Percentiles rank a stretch among this genome's conserved stretches.
Conservation (phyloP, 53 echinoderm and acorn worm genomes). For the Arbacia lixula region DNA sequence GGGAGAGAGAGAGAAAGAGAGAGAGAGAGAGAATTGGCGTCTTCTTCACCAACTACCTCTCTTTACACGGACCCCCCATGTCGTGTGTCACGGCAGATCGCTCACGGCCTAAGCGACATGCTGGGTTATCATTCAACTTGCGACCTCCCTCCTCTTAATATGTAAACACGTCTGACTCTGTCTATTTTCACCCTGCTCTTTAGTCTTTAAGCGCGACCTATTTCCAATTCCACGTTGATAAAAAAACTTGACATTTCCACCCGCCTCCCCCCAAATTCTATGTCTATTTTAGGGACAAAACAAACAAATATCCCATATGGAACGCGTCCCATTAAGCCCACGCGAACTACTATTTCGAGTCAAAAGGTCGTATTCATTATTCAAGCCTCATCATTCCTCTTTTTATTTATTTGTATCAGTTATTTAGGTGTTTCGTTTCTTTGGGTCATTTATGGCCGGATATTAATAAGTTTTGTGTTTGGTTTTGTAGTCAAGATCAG, state of each 20-base stretch:
- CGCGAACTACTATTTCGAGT: background rate
- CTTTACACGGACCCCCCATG: too few species aligned
- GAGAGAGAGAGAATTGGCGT: too few species aligned
- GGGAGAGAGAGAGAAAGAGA: background rate
- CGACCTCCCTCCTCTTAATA: conserved; percentile 3
- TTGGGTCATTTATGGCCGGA: too few species aligned
- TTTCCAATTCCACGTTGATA: conserved; percentile 4
- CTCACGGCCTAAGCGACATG: too few species aligned
- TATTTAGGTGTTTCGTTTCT: too few species aligned
- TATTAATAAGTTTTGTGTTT: too few species aligned
- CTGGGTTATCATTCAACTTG: conserved; percentile 30
- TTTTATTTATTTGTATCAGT: too few species aligned
- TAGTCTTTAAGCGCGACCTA: conserved; percentile 38
- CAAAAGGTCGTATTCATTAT: conserved; percentile 37
- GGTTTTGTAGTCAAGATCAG: too few species aligned
- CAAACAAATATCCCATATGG: conserved; percentile 29
- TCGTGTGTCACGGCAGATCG: conserved; percentile 33
- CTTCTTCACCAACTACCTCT: too few species aligned
- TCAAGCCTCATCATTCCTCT: background rate
- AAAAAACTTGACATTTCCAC: conserved; percentile 15
- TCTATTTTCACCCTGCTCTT: conserved; percentile 12
- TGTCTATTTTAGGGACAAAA: conserved; percentile 26
- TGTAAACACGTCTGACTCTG: conserved; percentile 39
- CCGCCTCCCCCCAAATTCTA: conserved; percentile 11
- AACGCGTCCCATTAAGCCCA: conserved; percentile 3